Base-by-base conservation (phyloP, 1,140 invertebrate species). In the Drosophila pectinifera region DNA sequence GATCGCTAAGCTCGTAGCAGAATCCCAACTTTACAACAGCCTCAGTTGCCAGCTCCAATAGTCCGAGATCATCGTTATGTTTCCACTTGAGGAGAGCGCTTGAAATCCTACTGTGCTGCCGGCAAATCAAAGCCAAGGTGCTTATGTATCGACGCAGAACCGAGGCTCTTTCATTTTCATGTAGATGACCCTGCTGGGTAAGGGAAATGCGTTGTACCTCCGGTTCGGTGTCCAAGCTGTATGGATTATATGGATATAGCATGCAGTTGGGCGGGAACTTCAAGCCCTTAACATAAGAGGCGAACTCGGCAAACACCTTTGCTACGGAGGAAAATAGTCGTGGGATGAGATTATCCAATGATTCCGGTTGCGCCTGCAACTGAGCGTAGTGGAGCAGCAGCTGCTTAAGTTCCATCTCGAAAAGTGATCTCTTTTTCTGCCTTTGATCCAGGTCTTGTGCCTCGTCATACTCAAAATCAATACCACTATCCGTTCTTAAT, bases 101-200 rank as follows among this genome's bases (percentile, higher is more conserved):
- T 0, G 64, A 62, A 28, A 91, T 51, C 1, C 36, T 45, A 5
- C 41, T 48, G 13, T 83, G 36, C 11, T 59, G 41, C 34, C 65
- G 18, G 39, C 91, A 91, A 34, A 92, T 86, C 16, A 84, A 10
- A 2, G 78, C 69, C 51, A 92, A 59, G 7, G 69, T 82, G 11
- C 77, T 80, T 11, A 91, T 58, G 49, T 91, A 92, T 6, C 90
- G 77, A 26, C 90, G 88, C 13, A 92, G 24, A 7, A 77, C 56
- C 22, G 86, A 8, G 13, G 70, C 82, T 0, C 67, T 57, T 51
- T 92, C 91, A 5, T 61, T 49, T 2, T 26, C 46, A 46, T 73
- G 84, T 13, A 92, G 38, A 22, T 26, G 28, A 1, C 42, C 31
- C 6, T 62, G 54, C 39, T 89, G 77, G 14, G 73, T 45, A 3